These are phyloP conservation scores for Muscicapa comitata DNA, from an alignment of 2,797 vertebrate species.

Conservation along the genomic window DNA sequence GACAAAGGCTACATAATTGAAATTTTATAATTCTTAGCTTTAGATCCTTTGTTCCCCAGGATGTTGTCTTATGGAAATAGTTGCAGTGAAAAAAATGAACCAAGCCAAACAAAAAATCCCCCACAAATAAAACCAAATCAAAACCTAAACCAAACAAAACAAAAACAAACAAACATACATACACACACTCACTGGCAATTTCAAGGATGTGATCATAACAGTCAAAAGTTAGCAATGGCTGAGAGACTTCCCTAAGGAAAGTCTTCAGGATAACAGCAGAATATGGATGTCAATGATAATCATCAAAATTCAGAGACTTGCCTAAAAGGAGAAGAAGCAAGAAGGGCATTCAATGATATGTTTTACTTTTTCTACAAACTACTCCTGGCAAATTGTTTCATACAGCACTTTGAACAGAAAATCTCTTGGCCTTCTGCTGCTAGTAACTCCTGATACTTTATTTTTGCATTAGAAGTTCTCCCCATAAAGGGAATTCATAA, in stretches of 20 bases:
- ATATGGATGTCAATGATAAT: conserved; percentile 75
- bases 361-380: not conserved
- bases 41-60: not conserved
- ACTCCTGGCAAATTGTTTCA: not conserved
- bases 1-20: not conserved
- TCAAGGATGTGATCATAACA: conserved; percentile 77
- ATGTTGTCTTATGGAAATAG: not conserved
- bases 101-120: not conserved
- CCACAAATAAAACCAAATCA: not conserved
- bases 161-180: not conserved
- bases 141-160: not conserved
- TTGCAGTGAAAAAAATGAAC: not conserved
- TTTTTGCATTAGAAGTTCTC: not conserved
- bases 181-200: conserved; percentile 77
- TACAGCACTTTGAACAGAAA: not conserved
- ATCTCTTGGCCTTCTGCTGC: not conserved
- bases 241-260: conserved; percentile 85
- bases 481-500: not conserved
- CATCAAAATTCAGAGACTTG: conserved; percentile 81
- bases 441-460: not conserved
- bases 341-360: not conserved
- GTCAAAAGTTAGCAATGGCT: conserved; percentile 83
- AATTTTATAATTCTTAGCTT: not conserved
- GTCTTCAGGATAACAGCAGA: conserved; percentile 86
- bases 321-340: conserved; percentile 63